These are phyloP conservation scores for Drosophila flavopinicola DNA, from an alignment of 2,888 invertebrate species.

Conservation along the genomic window DNA sequence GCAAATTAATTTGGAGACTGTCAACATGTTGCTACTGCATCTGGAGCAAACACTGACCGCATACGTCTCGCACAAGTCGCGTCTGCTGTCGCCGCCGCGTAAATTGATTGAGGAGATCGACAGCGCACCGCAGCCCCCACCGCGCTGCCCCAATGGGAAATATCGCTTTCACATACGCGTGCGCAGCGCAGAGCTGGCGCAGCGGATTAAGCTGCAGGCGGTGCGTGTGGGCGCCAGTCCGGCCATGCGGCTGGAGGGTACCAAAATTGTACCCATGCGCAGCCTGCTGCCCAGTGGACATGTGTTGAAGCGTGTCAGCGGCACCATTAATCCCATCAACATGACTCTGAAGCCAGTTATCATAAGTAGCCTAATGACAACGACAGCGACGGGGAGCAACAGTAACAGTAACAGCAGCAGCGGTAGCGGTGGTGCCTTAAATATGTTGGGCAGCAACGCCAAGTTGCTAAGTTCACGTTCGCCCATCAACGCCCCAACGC, in stretches of 20 bases:
- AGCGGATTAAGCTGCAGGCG: constrained; percentile 74
- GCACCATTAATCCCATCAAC: constrained; percentile 78
- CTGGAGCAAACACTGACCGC: constrained; percentile 90
- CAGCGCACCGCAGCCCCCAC: constrained; percentile 86
- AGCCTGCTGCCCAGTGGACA: constrained; percentile 65
- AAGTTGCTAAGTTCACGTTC: constrained; percentile 62
- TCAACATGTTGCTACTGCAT: constrained; percentile 88
- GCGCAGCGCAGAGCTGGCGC: constrained; percentile 83
- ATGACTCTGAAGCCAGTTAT: constrained; percentile 66
- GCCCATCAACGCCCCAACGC: constrained; percentile 65
- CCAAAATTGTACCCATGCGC: constrained; percentile 82
- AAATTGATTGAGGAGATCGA: constrained; percentile 90
- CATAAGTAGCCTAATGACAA: constrained; percentile 56
- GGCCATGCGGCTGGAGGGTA: constrained; percentile 84
- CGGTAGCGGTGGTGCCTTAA: constrained; percentile 28
- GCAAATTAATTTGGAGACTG: constrained; percentile 87
- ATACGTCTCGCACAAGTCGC: constrained; percentile 93
- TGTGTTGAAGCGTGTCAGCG: constrained; percentile 71
- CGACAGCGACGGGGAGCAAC: constrained; percentile 13
- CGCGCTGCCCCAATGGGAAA: constrained; percentile 88
- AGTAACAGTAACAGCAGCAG: constrained; percentile 13
- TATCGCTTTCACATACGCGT: constrained; percentile 87
- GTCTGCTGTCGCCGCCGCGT: constrained; percentile 89
- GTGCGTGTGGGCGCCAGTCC: constrained; percentile 85
- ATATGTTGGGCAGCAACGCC: constrained; percentile 50